Evolutionary conservation across 2,113 vertebrate genomes (phyloP), one percentile per base, ranked within the genome.

Genomic region (Neodon shergylaensis): DNA sequence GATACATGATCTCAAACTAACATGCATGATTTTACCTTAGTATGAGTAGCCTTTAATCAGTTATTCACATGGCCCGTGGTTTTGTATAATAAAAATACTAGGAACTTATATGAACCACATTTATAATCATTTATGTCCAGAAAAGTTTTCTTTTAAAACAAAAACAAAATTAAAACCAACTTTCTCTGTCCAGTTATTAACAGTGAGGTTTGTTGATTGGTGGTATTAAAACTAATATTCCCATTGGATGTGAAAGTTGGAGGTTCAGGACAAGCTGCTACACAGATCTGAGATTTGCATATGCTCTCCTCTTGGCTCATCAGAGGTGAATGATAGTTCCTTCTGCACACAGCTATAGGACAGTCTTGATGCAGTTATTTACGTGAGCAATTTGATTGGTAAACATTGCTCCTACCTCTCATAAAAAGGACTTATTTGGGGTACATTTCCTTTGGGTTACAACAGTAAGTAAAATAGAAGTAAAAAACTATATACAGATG

Each of bases 281-380:
- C 94, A 66, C 68, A 86, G 96, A 93, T 93, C 84, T 92, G 82
- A 94, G 95, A 96, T 97, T 96, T 97, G 96, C 95, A 96, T 97
- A 95, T 94, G 95, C 96, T 96, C 92, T 97, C 92, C 91, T 70
- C 94, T 91, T 96, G 95, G 95, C 89, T 97, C 97, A 96, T 97
- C 92, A 94, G 97, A 95, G 95, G 96, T 96, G 97, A 96, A 92
- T 97, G 97, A 92, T 95, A 74, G 94, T 85, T 95, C 97, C 86
- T 95, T 96, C 83, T 89, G 88, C 82, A 92, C 86, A 96, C 96
- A 95, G 90, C 95, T 96, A 96, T n/a, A 92, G 96, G 97, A 97
- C 95, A 96, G 91, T 97, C 94, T 95, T 91, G 82, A 95, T 96
- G 96, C 95, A 95, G 96, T 94, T 95, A 97, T 97, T 97, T 97